These are phyloP conservation scores for Columbina picui DNA, from an alignment of 2,113 vertebrate species.

Conservation along the genomic window DNA sequence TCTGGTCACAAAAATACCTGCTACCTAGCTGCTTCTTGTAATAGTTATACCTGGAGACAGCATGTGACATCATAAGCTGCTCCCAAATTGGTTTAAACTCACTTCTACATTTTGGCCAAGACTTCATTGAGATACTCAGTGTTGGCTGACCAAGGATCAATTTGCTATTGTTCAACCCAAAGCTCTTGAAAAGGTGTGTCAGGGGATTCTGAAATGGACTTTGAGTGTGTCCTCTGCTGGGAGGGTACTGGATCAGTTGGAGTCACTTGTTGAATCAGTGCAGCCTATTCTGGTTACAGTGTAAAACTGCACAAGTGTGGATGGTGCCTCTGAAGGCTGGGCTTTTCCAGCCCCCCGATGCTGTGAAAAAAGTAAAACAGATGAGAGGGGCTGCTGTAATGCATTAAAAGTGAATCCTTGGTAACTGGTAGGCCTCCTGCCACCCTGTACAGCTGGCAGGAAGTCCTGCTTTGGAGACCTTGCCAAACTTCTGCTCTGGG, in stretches of 20 bases:
- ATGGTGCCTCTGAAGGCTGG: fast-evolving
- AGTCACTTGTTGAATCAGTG: too few species aligned
- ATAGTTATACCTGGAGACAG: neutral
- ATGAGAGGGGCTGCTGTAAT: neutral
- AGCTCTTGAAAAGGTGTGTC: neutral
- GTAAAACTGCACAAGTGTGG: neutral
- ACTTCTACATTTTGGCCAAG: fast-evolving
- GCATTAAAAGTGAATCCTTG: neutral
- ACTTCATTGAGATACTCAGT: neutral
- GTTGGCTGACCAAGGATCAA: neutral
- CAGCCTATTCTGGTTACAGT: neutral
- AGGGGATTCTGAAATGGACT: neutral
- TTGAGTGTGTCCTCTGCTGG: fast-evolving
- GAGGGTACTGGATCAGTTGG: neutral
- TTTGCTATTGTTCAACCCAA: neutral
- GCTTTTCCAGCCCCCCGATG: neutral
- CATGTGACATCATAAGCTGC: neutral
- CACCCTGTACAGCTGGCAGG: neutral
- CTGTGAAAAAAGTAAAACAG: neutral
- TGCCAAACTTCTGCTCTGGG: neutral
- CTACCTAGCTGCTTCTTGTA: neutral
- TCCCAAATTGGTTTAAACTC: neutral
- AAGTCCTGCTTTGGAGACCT: neutral
- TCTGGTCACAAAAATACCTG: neutral
- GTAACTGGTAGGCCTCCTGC: neutral